Percentiles rank a stretch among this genome's conserved stretches.
Evolutionary conservation across 2,797 vertebrate species (phyloP).

Genomic region (Enteromius mattozi): DNA sequence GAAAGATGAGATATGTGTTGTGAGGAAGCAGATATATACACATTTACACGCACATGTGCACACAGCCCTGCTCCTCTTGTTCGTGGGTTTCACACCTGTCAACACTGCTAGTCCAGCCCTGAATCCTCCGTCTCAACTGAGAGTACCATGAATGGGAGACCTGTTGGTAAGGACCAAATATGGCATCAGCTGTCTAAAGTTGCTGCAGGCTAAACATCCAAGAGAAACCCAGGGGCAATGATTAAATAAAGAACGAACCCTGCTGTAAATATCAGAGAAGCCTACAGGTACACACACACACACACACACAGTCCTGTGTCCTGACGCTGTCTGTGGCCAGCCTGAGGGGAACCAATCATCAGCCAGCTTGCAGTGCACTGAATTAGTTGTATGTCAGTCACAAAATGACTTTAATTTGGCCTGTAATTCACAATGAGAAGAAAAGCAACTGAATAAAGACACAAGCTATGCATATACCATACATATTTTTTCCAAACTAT

Average conservation of each 20-base stretch:
- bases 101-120: slow-evolving; percentile 41
- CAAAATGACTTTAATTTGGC: slow-evolving; percentile 29
- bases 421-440: neutral
- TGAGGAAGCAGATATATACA: neutral
- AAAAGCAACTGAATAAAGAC: neutral
- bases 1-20: slow-evolving; percentile 5
- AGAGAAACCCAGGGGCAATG: slow-evolving; percentile 54
- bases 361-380: slow-evolving; percentile 8
- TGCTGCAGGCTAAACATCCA: slow-evolving; percentile 67
- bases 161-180: slow-evolving; percentile 65
- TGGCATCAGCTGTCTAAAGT: slow-evolving; percentile 66
- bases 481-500: neutral
- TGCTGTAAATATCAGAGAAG: slow-evolving; percentile 55
- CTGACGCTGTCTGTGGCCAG: slow-evolving; percentile 19
- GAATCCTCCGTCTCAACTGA: slow-evolving; percentile 26
- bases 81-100: slow-evolving; percentile 54
- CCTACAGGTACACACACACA: slow-evolving; percentile 36
- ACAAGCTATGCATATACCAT: neutral
- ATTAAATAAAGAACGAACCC: slow-evolving; percentile 64
- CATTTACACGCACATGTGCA: slow-evolving; percentile 1
- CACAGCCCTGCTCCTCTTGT: slow-evolving; percentile 25
- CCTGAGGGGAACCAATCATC: slow-evolving; percentile 38
- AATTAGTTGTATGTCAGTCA: slow-evolving; percentile 28
- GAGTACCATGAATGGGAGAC: slow-evolving; percentile 58
- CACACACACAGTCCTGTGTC: slow-evolving; percentile 9